Percentiles rank a stretch among this genome's conserved stretches.
These are phyloP conservation scores for Tokudaia tokunoshimensis DNA, from an alignment of 2,797 vertebrate species.

Conservation along the genomic window DNA sequence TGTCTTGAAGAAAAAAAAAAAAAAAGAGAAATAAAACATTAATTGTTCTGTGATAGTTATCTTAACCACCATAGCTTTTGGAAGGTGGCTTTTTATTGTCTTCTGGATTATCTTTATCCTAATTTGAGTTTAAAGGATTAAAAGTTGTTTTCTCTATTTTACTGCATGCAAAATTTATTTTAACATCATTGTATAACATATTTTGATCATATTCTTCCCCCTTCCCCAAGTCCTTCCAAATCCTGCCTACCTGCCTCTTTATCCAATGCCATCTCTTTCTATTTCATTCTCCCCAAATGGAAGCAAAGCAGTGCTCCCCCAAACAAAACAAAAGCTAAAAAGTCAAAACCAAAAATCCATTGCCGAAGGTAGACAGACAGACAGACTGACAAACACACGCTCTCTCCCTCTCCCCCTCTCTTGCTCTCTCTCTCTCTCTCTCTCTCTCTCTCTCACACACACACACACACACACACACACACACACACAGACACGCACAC, in stretches of 20 bases:
- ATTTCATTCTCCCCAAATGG: not conserved
- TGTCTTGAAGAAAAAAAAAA: too few species aligned
- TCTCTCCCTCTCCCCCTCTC: too few species aligned
- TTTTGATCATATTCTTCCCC: not conserved
- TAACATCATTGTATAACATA: not conserved
- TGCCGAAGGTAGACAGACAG: too few species aligned
- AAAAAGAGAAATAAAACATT: too few species aligned
- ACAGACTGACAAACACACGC: not conserved
- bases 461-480: too few species aligned
- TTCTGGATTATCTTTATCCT: not conserved
- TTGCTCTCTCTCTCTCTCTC: too few species aligned
- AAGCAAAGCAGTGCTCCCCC: not conserved
- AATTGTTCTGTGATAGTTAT: not conserved
- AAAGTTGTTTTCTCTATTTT: not conserved
- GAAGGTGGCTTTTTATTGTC: not conserved
- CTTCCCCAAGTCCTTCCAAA: not conserved
- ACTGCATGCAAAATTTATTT: not conserved
- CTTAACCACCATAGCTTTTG: not conserved
- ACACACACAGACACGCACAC: too few species aligned
- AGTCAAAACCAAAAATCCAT: not conserved
- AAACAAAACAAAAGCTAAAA: not conserved
- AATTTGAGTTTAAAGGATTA: not conserved
- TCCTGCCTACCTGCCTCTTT: not conserved
- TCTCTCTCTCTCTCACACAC: too few species aligned
- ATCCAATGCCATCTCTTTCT: too few species aligned